Evolutionary conservation across 2,888 invertebrate species (phyloP).

Genomic region (Lasioglossum pauxillum): DNA sequence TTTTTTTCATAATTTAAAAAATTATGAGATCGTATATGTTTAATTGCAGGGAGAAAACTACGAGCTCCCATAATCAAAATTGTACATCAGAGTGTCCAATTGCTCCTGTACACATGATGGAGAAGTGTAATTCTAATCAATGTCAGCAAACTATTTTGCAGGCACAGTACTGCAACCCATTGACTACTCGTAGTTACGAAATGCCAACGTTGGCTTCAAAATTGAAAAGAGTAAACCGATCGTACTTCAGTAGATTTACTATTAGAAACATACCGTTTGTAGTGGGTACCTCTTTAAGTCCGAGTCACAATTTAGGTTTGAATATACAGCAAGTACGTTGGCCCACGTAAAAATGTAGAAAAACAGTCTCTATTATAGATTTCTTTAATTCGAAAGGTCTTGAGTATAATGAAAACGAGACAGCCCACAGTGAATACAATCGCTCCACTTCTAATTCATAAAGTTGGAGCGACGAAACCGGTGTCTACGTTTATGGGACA

Average conservation of each 20-base stretch:
- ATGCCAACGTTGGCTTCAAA: constrained; percentile 89
- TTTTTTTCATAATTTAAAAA: neutral
- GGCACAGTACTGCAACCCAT: constrained; percentile 62
- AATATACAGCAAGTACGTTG: constrained; percentile 87
- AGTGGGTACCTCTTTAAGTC: constrained; percentile 87
- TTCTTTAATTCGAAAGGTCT: constrained; percentile 68
- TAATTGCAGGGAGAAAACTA: constrained; percentile 15
- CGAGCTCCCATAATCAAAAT: constrained; percentile 17
- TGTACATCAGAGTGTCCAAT: constrained; percentile 19
- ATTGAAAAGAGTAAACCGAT: constrained; percentile 87
- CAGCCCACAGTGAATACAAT: constrained; percentile 72
- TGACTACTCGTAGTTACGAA: constrained; percentile 85
- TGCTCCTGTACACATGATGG: neutral
- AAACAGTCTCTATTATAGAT: constrained; percentile 4
- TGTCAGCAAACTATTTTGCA: constrained; percentile 38
- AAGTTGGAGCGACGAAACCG: constrained; percentile 78
- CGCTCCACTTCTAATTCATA: constrained; percentile 76
- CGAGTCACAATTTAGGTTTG: constrained; percentile 88
- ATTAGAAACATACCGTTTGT: constrained; percentile 87
- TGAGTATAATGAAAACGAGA: constrained; percentile 80
- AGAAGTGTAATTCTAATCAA: constrained; percentile 31
- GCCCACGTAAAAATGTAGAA: neutral
- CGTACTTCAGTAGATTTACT: constrained; percentile 85
- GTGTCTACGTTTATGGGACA: constrained; percentile 72
- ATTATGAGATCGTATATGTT: neutral